phyloP scores from a whole-genome alignment of 2,113 vertebrate species.

The Cyprinodon variegatus region DNA sequence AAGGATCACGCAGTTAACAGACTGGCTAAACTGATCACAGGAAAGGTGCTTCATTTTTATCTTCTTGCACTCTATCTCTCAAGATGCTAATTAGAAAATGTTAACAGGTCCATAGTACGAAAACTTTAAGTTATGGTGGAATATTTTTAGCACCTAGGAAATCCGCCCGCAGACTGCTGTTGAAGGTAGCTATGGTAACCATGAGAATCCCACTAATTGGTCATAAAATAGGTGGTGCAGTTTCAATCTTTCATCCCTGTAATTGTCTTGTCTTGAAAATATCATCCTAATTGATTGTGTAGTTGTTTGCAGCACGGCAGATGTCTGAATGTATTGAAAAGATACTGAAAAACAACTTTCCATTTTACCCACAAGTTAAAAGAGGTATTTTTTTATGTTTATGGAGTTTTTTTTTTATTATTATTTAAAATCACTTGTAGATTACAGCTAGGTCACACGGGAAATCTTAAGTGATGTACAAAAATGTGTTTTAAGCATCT shows the following conservation, averaged over 20 bases:
- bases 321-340: not conserved
- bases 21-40: not conserved
- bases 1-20: too few species aligned
- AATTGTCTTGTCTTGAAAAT: not conserved
- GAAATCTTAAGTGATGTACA: too few species aligned
- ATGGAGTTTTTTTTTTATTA: not conserved
- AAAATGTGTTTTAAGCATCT: too few species aligned
- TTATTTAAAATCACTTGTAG: not conserved
- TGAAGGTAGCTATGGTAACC: not conserved
- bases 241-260: not conserved
- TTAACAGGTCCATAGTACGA: not conserved
- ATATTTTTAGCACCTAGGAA: not conserved
- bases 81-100: not conserved
- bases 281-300: not conserved
- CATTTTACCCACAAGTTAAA: not conserved
- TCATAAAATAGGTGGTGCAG: not conserved
- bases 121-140: not conserved
- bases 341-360: not conserved
- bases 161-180: not conserved
- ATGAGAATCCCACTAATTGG: not conserved
- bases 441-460: not conserved
- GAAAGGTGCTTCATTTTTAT: not conserved
- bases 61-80: not conserved
- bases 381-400: not conserved
- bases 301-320: not conserved